A percentile compares a stretch with the other conserved stretches of the same genome.
Evolutionary conservation across 2,888 invertebrate genomes (phyloP).

Genomic region (Pelosia muscerda): DNA sequence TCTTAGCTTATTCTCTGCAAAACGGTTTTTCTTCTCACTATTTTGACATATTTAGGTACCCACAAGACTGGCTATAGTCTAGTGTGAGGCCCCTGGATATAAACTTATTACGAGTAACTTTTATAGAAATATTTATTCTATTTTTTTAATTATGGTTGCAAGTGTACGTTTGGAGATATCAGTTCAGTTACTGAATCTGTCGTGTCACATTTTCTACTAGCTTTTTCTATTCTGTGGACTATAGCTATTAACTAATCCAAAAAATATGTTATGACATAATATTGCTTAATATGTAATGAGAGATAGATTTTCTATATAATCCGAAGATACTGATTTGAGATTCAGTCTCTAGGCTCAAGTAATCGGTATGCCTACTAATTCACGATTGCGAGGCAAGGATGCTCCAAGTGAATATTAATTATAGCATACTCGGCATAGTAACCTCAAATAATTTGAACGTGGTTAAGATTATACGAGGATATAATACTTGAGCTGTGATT

Average conservation of each 20-base stretch:
- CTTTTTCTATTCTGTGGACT: no score
- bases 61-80: no score
- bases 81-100: no score
- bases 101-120: no score
- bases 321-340: neutral
- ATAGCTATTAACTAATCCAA: neutral
- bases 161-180: no score
- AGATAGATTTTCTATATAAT: neutral
- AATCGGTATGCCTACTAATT: constrained; percentile 17
- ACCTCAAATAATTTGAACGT: constrained; percentile 9
- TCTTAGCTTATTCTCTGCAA: no score
- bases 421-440: constrained; percentile 5
- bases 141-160: no score
- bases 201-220: no score
- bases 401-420: constrained; percentile 21
- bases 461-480: constrained; percentile 3
- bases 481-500: constrained; percentile 4
- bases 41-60: no score
- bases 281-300: neutral
- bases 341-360: constrained; percentile 6
- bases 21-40: no score
- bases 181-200: no score
- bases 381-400: constrained; percentile 7
- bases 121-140: no score
- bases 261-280: neutral